Conservation (phyloP, 2,888 invertebrate species). For the Diaphora mendica region DNA sequence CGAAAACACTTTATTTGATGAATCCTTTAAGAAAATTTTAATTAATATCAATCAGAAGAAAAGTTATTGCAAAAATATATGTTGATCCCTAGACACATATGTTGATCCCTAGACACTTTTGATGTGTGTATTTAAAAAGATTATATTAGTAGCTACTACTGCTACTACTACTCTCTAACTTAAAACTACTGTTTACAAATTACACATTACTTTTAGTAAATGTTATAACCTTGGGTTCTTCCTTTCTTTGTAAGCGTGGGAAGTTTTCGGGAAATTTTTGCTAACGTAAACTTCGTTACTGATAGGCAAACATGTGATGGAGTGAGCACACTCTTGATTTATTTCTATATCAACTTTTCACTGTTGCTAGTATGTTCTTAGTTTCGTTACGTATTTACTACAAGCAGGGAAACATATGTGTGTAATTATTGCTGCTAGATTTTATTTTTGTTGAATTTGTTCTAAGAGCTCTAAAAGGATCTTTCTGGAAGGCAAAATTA, state of each 20-base stretch:
- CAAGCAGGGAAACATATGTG: neutral
- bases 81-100: too few species aligned
- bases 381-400: neutral
- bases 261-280: conserved; percentile 21
- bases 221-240: conserved; percentile 2
- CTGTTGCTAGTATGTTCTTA: neutral
- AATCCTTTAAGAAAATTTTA: too few species aligned
- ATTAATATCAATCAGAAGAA: too few species aligned
- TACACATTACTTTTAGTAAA: neutral
- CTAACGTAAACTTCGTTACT: conserved; percentile 54
- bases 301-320: conserved; percentile 25
- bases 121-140: too few species aligned
- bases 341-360: conserved; percentile 4
- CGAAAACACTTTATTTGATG: too few species aligned
- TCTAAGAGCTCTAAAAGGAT: neutral
- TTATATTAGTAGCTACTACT: neutral
- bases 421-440: neutral
- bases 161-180: neutral
- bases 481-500: too few species aligned
- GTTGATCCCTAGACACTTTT: too few species aligned
- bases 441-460: neutral
- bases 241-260: conserved; percentile 22
- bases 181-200: neutral
- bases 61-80: too few species aligned
- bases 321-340: conserved; percentile 4